Evolutionary conservation across 2,113 vertebrate genomes (phyloP), one percentile per base, ranked within the genome.

Genomic region (Fulmarus glacialis): DNA sequence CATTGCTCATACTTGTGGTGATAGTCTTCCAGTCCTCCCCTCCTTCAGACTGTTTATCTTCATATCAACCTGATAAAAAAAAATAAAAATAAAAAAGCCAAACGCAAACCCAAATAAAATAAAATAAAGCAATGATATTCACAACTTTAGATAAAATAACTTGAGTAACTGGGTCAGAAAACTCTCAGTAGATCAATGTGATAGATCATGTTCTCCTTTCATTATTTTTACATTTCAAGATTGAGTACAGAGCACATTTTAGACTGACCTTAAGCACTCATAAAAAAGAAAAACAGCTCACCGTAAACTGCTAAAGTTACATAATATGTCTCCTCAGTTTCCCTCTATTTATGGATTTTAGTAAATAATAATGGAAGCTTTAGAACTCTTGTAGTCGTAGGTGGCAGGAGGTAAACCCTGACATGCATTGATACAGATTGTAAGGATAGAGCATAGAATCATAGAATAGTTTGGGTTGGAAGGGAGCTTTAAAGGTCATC

Each of bases 1-100:
- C 84, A 55, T 77, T 95, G 84, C 47, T 98, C 96, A 97, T 92
- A 59, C 62, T 95, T 86, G 7, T 91, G 62, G 29, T 77, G 15
- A 64, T 36, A 55, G 14, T 58, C 27, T 73, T 81, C 66, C 5
- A 71, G 23, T 55, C 13, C 26, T 80, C 72, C 10, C 11, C 3
- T 66, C 20, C 19, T 75, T 38, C 26, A 71, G 42, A 87, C 15
- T 48, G 13, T 67, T 42, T 34, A 45, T 79, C 58, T 94, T 96
- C 32, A 34, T 77, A 87, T 72, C 55, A 95, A 75, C 27, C 70
- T 91, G 40, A 55, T 68, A 27, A 12, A 82, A 38, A 52, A 20
- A 15, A 18, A 38, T n/a, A 55, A 18, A 6, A 48, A 38, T 7
- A 22, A 59, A 66, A 14, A 26, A 30, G 3, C 18, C 5, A 59